Conservation (phyloP, 2,113 vertebrate genomes). For the Sphyrna mokarran region DNA sequence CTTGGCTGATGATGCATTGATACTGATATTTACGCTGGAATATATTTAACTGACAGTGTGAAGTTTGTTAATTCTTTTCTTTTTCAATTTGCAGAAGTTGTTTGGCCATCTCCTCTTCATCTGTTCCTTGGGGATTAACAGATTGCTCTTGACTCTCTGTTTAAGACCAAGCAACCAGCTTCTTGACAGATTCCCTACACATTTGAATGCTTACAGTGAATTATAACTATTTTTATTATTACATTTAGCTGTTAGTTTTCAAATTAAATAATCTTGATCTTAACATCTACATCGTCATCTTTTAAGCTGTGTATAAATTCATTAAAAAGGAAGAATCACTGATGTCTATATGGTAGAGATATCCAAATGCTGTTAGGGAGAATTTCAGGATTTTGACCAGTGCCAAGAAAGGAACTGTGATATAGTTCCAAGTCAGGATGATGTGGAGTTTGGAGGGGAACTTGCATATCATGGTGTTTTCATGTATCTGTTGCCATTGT, state of each 20-base stretch:
- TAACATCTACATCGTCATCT: background rate
- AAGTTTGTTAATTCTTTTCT: background rate
- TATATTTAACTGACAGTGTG: background rate
- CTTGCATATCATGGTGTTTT: too few species aligned
- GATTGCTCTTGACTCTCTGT: too few species aligned
- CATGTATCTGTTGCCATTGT: too few species aligned
- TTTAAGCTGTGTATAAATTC: background rate
- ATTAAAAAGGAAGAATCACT: background rate
- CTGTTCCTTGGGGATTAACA: constrained; percentile 35
- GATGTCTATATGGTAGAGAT: too few species aligned
- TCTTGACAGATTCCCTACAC: background rate
- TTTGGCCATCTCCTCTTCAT: constrained; percentile 51
- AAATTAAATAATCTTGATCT: background rate
- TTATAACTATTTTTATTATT: background rate
- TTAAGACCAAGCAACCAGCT: too few species aligned
- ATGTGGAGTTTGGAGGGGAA: too few species aligned
- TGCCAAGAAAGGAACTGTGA: too few species aligned
- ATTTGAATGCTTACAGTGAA: background rate
- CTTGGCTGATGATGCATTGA: background rate
- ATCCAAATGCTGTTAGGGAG: too few species aligned
- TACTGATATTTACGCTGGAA: background rate
- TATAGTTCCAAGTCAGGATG: too few species aligned
- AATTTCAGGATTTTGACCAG: too few species aligned
- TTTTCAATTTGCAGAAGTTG: constrained; percentile 40
- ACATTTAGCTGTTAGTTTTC: background rate